Evolutionary conservation across 2,888 invertebrate species (phyloP).

Genomic region (Nezara viridula): DNA sequence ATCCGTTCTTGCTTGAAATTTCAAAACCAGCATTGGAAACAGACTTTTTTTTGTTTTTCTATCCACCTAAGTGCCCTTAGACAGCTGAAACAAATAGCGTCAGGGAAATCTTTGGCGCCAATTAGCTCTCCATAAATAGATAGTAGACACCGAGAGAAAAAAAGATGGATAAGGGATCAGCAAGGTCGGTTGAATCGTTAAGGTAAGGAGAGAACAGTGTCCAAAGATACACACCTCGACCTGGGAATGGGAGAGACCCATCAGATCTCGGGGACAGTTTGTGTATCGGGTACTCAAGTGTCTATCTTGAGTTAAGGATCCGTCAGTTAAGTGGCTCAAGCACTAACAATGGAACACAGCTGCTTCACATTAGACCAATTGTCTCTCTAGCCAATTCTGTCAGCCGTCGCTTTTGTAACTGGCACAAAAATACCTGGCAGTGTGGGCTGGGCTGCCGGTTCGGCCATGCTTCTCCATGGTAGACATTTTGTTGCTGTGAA

Average conservation of each 20-base stretch:
- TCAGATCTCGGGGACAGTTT: conserved; percentile 14
- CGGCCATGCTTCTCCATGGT: not conserved
- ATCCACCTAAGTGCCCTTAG: not conserved
- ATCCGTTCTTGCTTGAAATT: too few relatives aligned
- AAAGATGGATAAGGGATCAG: conserved; percentile 8
- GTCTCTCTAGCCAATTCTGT: conserved; percentile 25
- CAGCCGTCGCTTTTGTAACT: conserved; percentile 10
- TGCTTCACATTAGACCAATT: conserved; percentile 42
- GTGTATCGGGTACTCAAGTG: not conserved
- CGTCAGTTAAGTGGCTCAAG: conserved; percentile 15
- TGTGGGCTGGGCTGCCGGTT: not conserved
- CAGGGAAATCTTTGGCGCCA: not conserved
- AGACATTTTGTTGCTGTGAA: not conserved
- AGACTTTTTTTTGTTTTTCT: not conserved
- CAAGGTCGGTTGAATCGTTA: not conserved
- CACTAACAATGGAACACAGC: conserved; percentile 33
- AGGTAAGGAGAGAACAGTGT: conserved; percentile 14
- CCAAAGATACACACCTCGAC: not conserved
- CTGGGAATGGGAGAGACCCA: not conserved
- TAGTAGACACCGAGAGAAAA: not conserved
- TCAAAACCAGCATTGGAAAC: not conserved
- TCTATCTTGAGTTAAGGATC: conserved; percentile 26
- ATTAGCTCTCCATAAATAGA: not conserved
- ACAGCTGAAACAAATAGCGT: not conserved
- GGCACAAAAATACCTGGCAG: conserved; percentile 35